Evolutionary conservation across 37 sponge, comb jelly and placozoan genomes (phyloP).

Genomic region (Mnemiopsis leidyi): DNA sequence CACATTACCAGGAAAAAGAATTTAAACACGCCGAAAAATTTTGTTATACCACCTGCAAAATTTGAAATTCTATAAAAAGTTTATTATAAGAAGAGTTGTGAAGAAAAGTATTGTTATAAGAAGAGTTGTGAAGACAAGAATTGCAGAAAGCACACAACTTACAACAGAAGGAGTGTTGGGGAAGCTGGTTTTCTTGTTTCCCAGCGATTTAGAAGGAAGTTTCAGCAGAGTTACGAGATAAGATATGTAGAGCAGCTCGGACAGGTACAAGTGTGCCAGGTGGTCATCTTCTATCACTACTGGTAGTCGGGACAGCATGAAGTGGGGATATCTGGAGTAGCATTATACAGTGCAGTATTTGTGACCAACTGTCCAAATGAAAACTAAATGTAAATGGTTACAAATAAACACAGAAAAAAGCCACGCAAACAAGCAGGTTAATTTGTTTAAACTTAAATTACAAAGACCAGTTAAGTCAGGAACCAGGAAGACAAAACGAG

Average conservation of each 20-base stretch:
- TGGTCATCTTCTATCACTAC: slow-evolving; percentile 55
- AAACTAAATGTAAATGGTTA: neutral
- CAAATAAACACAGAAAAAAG: neutral
- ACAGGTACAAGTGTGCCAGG: neutral
- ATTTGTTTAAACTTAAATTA: neutral
- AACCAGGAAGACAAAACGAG: no score
- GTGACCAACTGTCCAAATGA: no score
- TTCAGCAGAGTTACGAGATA: slow-evolving; percentile 30
- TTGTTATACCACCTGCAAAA: no score
- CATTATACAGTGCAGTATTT: no score
- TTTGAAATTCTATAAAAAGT: no score
- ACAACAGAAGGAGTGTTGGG: slow-evolving; percentile 46
- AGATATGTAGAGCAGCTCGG: slow-evolving; percentile 52
- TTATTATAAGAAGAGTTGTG: no score
- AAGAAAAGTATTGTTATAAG: no score
- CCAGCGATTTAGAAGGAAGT: neutral
- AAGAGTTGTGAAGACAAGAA: no score
- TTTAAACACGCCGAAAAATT: no score
- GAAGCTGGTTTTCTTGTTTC: neutral
- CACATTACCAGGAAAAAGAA: no score
- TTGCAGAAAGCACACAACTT: no score
- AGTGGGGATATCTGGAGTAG: slow-evolving; percentile 39
- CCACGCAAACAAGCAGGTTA: neutral
- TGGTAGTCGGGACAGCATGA: slow-evolving; percentile 60
- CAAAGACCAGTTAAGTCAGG: neutral